These are phyloP conservation scores for Oxyura jamaicensis DNA, from an alignment of 2,113 vertebrate genomes.

Conservation along the genomic window DNA sequence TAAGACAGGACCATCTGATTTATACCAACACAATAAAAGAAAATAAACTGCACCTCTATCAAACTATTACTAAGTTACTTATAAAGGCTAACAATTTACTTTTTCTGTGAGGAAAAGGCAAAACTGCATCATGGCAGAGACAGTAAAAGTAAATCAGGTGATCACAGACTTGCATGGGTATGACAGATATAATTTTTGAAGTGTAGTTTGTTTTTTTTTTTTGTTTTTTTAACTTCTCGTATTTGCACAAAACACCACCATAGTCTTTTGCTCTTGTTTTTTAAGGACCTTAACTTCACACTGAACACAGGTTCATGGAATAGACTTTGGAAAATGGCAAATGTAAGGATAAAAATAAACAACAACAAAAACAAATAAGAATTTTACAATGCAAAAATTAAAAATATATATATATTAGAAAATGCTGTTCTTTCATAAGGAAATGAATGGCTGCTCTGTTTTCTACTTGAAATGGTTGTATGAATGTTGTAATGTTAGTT, in stretches of 20 bases:
- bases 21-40: not conserved
- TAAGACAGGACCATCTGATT: not conserved
- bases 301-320: not conserved
- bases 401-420: too few relatives aligned
- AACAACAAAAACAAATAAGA: too few relatives aligned
- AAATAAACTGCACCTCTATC: not conserved
- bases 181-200: not conserved
- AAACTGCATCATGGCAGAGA: not conserved
- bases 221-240: not conserved
- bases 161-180: not conserved
- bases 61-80: accelerated
- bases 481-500: not conserved
- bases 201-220: not conserved
- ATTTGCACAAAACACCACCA: not conserved
- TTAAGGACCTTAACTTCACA: not conserved
- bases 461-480: not conserved
- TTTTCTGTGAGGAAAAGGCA: not conserved
- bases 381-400: not conserved
- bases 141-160: not conserved
- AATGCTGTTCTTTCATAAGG: not conserved
- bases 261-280: not conserved
- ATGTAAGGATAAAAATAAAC: not conserved
- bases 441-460: not conserved
- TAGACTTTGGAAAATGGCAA: not conserved
- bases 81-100: not conserved